phyloP scores from a whole-genome alignment of 2,797 vertebrate species.

The Harpagifer antarcticus region DNA sequence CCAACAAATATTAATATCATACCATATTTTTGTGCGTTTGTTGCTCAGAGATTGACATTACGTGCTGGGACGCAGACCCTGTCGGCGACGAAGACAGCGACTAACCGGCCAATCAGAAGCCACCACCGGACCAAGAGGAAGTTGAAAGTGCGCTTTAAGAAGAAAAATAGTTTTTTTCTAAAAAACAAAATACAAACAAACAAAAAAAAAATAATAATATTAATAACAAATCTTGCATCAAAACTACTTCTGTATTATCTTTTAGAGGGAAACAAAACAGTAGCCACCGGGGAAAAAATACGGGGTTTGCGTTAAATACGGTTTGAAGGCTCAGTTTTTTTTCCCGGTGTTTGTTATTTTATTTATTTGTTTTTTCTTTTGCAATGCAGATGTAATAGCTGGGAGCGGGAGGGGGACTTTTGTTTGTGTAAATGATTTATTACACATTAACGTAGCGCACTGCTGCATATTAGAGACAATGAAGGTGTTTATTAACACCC shows the following conservation, averaged over 20 bases:
- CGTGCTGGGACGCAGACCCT: conserved; percentile 96
- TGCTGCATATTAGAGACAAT: conserved; percentile 76
- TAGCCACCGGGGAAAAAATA: conserved; percentile 68
- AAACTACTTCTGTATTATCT: conserved; percentile 80
- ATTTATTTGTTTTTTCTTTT: conserved; percentile 70
- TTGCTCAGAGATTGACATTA: conserved; percentile 94
- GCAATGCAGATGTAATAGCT: conserved; percentile 78
- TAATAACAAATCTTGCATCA: conserved; percentile 82
- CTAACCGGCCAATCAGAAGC: conserved; percentile 71
- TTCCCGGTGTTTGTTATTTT: conserved; percentile 70
- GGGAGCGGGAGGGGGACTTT: conserved; percentile 31
- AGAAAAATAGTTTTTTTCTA: conserved; percentile 69
- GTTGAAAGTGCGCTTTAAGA: conserved; percentile 74
- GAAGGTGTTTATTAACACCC: conserved; percentile 67
- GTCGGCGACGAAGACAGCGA: conserved; percentile 93
- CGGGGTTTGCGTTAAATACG: conserved; percentile 64
- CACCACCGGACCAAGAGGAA: conserved; percentile 61
- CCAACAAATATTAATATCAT: neutral
- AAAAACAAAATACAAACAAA: conserved; percentile 67
- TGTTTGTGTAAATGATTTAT: conserved; percentile 66
- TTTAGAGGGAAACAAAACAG: conserved; percentile 78
- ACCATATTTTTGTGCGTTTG: neutral
- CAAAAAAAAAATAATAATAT: conserved; percentile 57
- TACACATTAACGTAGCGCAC: conserved; percentile 71
- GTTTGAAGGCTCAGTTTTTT: conserved; percentile 61